These are phyloP conservation scores for Diorhabda sublineata DNA, from an alignment of 1,140 invertebrate species.

Conservation along the genomic window DNA sequence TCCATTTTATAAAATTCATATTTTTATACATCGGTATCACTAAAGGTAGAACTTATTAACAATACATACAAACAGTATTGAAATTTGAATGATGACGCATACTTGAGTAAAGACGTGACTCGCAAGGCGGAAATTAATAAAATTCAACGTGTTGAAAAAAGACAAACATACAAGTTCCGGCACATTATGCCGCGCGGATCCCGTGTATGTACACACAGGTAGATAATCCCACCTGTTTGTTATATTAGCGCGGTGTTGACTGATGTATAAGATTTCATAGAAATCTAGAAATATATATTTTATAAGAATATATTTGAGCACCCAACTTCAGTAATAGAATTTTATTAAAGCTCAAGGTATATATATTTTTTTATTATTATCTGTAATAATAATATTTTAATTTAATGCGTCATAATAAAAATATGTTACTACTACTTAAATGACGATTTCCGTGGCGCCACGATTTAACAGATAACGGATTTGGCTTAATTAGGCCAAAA, in stretches of 20 bases:
- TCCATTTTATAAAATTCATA: not conserved
- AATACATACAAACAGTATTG: conserved; percentile 1
- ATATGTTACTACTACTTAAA: too few species aligned
- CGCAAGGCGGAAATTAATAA: not conserved
- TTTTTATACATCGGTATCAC: not conserved
- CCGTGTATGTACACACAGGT: not conserved
- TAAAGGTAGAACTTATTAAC: conserved; percentile 1
- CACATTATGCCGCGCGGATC: not conserved
- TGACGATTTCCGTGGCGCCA: too few species aligned
- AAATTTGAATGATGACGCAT: conserved; percentile 2
- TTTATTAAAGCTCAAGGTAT: too few species aligned
- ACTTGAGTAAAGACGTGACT: not conserved
- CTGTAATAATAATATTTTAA: too few species aligned
- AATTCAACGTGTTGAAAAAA: not conserved
- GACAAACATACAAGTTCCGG: not conserved
- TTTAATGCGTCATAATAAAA: too few species aligned
- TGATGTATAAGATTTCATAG: not conserved
- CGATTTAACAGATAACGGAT: too few species aligned
- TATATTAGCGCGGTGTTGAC: not conserved
- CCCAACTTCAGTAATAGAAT: too few species aligned
- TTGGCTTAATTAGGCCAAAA: too few species aligned
- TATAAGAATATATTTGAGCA: too few species aligned
- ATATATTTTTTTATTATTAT: too few species aligned
- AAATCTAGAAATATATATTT: not conserved
- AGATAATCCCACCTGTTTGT: not conserved